These are phyloP conservation scores for Saccopteryx leptura DNA, from an alignment of 2,113 vertebrate genomes.

Conservation along the genomic window DNA sequence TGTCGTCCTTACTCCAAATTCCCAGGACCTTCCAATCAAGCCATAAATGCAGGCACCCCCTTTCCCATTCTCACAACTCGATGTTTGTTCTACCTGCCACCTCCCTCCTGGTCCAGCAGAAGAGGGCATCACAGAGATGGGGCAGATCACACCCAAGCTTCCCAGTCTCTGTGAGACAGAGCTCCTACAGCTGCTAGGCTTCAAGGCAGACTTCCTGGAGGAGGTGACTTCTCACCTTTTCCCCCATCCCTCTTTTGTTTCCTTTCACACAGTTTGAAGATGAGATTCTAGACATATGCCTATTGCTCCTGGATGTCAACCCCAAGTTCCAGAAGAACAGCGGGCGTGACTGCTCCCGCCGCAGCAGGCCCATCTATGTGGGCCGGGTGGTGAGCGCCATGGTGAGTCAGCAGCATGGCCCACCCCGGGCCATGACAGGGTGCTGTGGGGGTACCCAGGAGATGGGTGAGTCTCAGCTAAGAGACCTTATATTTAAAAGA, in stretches of 20 bases:
- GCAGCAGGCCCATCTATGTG: constrained; percentile 90
- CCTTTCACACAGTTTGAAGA: constrained; percentile 90
- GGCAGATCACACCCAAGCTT: neutral
- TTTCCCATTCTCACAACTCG: neutral
- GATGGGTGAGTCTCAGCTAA: neutral
- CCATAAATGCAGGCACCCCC: neutral
- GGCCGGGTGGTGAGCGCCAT: constrained; percentile 94
- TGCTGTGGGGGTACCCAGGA: accelerated
- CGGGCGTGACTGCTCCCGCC: constrained; percentile 88
- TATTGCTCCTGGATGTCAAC: constrained; percentile 92
- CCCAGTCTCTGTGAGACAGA: neutral
- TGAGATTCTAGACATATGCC: constrained; percentile 91
- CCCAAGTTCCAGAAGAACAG: constrained; percentile 91
- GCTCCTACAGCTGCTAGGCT: neutral
- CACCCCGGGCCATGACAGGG: neutral
- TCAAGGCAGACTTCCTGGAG: constrained; percentile 34
- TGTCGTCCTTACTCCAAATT: neutral
- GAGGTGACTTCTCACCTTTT: neutral
- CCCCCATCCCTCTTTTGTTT: neutral
- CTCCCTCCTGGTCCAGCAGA: neutral
- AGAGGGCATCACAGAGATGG: neutral
- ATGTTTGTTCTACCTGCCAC: neutral
- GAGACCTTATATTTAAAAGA: neutral
- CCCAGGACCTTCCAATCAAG: neutral
- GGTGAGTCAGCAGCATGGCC: constrained; percentile 86